Evolutionary conservation across 2,113 vertebrate species (phyloP).

Genomic region (Stomatorhinus ivindoensis): DNA sequence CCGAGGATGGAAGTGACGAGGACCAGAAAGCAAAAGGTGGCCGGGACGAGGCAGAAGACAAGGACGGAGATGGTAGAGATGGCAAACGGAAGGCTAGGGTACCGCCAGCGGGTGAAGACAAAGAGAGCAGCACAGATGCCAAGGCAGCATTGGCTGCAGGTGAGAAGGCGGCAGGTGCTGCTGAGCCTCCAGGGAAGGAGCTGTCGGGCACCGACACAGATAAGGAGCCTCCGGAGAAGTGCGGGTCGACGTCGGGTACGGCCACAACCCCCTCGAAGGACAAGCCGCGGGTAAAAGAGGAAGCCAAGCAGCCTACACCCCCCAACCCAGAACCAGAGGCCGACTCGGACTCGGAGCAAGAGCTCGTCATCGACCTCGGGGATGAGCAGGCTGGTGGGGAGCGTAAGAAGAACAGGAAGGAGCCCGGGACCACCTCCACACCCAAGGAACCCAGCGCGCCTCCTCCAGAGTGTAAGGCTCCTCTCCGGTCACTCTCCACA

Average conservation of each 20-base stretch:
- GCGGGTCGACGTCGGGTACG: slow-evolving; percentile 50
- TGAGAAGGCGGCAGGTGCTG: slow-evolving; percentile 11
- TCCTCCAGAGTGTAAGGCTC: slow-evolving; percentile 69
- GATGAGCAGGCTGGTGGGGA: slow-evolving; percentile 83
- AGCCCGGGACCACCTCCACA: slow-evolving; percentile 37
- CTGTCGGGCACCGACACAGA: slow-evolving; percentile 59
- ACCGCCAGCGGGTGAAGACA: slow-evolving; percentile 53
- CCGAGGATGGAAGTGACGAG: slow-evolving; percentile 81
- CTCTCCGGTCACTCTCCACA: not conserved
- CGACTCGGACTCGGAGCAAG: slow-evolving; percentile 92
- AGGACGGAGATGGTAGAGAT: slow-evolving; percentile 58
- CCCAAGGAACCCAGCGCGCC: slow-evolving; percentile 67
- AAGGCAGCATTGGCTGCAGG: not conserved
- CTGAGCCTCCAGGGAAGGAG: slow-evolving; percentile 55
- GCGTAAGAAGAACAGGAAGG: slow-evolving; percentile 80
- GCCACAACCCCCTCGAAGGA: slow-evolving; percentile 60
- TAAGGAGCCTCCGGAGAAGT: slow-evolving; percentile 72
- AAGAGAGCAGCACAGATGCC: slow-evolving; percentile 44
- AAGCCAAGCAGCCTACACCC: slow-evolving; percentile 61
- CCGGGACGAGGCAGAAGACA: slow-evolving; percentile 60
- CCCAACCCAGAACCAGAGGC: slow-evolving; percentile 63
- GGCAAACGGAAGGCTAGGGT: slow-evolving; percentile 70
- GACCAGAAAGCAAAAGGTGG: slow-evolving; percentile 78
- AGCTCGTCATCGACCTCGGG: slow-evolving; percentile 92
- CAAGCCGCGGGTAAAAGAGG: slow-evolving; percentile 74